Percentiles rank a stretch among this genome's conserved stretches.
Evolutionary conservation across 1,140 invertebrate genomes (phyloP).

Genomic region (Holcopasites calliopsidis): DNA sequence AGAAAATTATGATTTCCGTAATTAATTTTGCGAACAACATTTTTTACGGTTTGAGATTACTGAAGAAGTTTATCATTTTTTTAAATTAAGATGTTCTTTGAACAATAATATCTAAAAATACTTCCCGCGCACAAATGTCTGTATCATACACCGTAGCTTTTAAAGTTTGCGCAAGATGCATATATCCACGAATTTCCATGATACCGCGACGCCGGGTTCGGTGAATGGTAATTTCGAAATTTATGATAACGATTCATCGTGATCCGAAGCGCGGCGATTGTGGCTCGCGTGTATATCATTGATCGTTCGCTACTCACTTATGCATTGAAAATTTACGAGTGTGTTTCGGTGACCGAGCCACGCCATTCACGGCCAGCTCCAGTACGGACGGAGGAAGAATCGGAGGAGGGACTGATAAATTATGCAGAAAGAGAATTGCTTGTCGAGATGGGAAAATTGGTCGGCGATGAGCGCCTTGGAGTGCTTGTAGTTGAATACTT

Average conservation of each 20-base stretch:
- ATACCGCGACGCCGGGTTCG: no score
- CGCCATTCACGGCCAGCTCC: slow-evolving; percentile 11
- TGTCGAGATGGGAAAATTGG: slow-evolving; percentile 29
- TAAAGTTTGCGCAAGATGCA: background rate
- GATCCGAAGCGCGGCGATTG: background rate
- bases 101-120: background rate
- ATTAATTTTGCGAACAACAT: no score
- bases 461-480: slow-evolving; percentile 13
- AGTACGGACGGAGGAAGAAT: background rate
- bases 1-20: background rate
- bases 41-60: no score
- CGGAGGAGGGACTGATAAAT: slow-evolving; percentile 34
- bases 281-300: slow-evolving; percentile 12
- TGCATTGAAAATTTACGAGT: slow-evolving; percentile 42
- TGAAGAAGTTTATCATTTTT: no score
- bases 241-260: slow-evolving; percentile 28
- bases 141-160: background rate
- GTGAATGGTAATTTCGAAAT: slow-evolving; percentile 22
- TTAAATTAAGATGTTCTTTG: no score
- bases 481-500: background rate
- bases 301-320: background rate
- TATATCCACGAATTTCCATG: background rate
- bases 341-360: slow-evolving; percentile 19
- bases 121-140: background rate
- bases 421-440: slow-evolving; percentile 55